Evolutionary conservation across 2,113 vertebrate genomes (phyloP).

Genomic region (Chaenogobius annularis): DNA sequence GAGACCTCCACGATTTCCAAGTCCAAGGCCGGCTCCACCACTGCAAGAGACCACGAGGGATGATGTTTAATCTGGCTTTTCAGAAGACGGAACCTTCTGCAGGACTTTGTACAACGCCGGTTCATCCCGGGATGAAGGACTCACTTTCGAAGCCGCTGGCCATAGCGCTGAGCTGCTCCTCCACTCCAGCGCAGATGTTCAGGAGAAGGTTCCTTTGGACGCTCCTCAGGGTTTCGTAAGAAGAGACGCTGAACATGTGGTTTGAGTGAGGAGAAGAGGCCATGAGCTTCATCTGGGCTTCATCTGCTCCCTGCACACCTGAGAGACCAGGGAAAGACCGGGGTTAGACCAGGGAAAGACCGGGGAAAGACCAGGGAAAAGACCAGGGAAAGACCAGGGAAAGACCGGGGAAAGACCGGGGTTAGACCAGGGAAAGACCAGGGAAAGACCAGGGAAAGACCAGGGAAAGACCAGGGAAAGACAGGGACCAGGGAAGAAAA

Average conservation of each 20-base stretch:
- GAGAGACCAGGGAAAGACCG: conserved; percentile 4
- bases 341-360: conserved; percentile 9
- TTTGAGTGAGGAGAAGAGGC: conserved; percentile 85
- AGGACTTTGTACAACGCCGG: too few species aligned
- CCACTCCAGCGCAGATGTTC: conserved; percentile 88
- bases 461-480: not conserved
- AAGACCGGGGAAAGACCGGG: not conserved
- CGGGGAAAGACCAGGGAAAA: conserved; percentile 23
- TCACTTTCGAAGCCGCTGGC: conserved; percentile 93
- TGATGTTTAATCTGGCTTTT: too few species aligned
- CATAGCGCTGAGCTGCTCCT: conserved; percentile 85
- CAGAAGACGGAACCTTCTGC: too few species aligned
- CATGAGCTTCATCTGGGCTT: conserved; percentile 86
- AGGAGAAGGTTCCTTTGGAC: conserved; percentile 86
- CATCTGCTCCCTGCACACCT: conserved; percentile 91
- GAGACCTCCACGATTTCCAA: conserved; percentile 84
- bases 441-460: not conserved
- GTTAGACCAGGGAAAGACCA: conserved; percentile 48
- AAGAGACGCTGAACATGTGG: conserved; percentile 84
- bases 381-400: conserved; percentile 25
- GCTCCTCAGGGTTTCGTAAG: conserved; percentile 83
- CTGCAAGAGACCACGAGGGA: conserved; percentile 63
- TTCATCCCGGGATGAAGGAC: too few species aligned
- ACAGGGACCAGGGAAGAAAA: not conserved
- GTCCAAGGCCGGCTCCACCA: conserved; percentile 87